Evolutionary conservation across 64 coral and sea anemone genomes (phyloP).

Genomic region (Pocillopora damicornis): DNA sequence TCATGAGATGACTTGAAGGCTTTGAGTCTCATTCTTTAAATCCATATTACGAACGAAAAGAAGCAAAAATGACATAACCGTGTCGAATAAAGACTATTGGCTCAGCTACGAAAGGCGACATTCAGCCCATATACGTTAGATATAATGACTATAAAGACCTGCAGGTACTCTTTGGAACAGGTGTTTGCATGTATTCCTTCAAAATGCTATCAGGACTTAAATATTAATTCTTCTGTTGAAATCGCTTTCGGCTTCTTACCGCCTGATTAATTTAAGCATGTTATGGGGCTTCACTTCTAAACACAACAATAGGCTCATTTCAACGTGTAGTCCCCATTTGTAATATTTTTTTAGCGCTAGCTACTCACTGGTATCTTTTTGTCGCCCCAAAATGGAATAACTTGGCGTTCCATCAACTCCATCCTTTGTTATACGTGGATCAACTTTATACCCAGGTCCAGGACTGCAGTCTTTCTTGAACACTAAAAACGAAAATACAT

Average conservation of each 20-base stretch:
- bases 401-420: conserved; percentile 85
- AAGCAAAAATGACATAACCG: too few relatives aligned
- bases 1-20: too few relatives aligned
- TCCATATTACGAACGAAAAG: too few relatives aligned
- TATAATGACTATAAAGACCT: too few relatives aligned
- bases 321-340: background rate
- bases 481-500: conserved; percentile 45
- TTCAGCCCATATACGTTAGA: background rate
- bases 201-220: background rate
- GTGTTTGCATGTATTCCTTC: background rate
- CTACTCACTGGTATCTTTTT: conserved; percentile 84
- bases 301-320: background rate
- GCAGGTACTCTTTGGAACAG: background rate
- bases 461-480: conserved; percentile 95
- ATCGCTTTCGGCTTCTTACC: too few relatives aligned
- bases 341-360: background rate
- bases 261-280: too few relatives aligned
- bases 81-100: too few relatives aligned
- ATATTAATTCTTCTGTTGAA: background rate
- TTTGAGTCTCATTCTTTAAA: too few relatives aligned
- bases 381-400: conserved; percentile 85
- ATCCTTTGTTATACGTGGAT: conserved; percentile 60
- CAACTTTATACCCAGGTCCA: conserved; percentile 85
- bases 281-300: too few relatives aligned
- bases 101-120: background rate